These are phyloP conservation scores for Sweltsa coloradensis DNA, from an alignment of 1,140 invertebrate genomes.

Conservation along the genomic window DNA sequence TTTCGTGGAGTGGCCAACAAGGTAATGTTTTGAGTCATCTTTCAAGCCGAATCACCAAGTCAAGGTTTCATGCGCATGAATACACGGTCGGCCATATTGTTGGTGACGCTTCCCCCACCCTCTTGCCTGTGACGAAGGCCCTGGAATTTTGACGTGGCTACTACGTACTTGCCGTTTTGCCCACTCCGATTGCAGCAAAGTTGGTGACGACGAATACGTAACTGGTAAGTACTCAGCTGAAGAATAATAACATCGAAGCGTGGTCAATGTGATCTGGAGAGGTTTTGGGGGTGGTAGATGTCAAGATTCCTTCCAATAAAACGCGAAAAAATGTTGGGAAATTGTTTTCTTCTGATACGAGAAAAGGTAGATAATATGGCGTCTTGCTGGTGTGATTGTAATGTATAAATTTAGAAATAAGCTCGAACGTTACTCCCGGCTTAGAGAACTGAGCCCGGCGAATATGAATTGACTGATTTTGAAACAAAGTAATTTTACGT, in stretches of 20 bases:
- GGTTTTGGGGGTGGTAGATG: constrained; percentile 24
- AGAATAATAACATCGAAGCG: constrained; percentile 55
- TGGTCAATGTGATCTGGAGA: constrained; percentile 30
- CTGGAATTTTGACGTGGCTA: constrained; percentile 87
- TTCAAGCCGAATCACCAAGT: too few relatives aligned
- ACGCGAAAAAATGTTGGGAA: constrained; percentile 22
- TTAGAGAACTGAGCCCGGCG: constrained; percentile 2
- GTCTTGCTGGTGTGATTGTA: constrained; percentile 30
- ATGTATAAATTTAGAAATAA: constrained; percentile 33
- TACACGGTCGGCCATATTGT: constrained; percentile 56
- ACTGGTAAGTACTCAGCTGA: constrained; percentile 73
- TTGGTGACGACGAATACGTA: constrained; percentile 90
- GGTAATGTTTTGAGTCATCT: too few relatives aligned
- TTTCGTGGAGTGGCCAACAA: too few relatives aligned
- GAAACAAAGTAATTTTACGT: constrained; percentile 5
- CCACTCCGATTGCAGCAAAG: constrained; percentile 84
- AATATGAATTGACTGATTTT: constrained; percentile 2
- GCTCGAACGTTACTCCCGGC: constrained; percentile 14
- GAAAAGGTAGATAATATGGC: constrained; percentile 39
- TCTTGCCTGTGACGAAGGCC: constrained; percentile 75
- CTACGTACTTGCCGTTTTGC: constrained; percentile 82
- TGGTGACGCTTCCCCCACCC: constrained; percentile 48
- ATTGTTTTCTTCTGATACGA: constrained; percentile 23
- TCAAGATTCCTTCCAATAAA: constrained; percentile 15
- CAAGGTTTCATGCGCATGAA: too few relatives aligned